A percentile compares a stretch with the other conserved stretches of the same genome.
These are phyloP conservation scores for Hyposmocoma kahamanoa DNA, from an alignment of 1,140 invertebrate genomes.

Conservation along the genomic window DNA sequence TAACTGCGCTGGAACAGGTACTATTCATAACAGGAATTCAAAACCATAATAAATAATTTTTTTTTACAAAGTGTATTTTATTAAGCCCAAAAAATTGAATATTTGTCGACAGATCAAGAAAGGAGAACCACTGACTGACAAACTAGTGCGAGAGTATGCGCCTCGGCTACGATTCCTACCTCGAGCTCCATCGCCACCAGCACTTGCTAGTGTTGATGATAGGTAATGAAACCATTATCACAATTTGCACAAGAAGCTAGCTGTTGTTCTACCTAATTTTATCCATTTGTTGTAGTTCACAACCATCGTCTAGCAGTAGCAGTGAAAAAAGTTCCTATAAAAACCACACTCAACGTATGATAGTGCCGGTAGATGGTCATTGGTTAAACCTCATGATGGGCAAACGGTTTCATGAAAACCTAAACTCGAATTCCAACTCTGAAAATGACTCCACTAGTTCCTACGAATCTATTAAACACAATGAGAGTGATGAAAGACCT, in stretches of 20 bases:
- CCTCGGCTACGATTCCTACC: conserved; percentile 52
- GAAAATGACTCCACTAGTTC: conserved; percentile 72
- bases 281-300: conserved; percentile 44
- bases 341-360: conserved; percentile 59
- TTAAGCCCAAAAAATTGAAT: no score
- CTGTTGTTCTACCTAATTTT: no score
- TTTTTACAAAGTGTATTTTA: no score
- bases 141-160: conserved; percentile 48
- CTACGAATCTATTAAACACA: conserved; percentile 55
- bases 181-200: conserved; percentile 39
- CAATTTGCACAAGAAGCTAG: no score
- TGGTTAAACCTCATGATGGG: conserved; percentile 76
- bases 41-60: no score
- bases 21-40: no score
- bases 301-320: conserved; percentile 67
- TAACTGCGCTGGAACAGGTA: conserved; percentile 53
- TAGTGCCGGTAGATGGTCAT: conserved; percentile 70
- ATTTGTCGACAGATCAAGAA: conserved; percentile 46
- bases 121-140: conserved; percentile 56
- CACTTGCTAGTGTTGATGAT: conserved; percentile 34
- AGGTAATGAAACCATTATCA: no score
- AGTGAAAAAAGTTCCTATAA: conserved; percentile 67
- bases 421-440: conserved; percentile 65
- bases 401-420: conserved; percentile 73
- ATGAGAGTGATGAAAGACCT: conserved; percentile 44